Conservation (phyloP, 2,888 invertebrate genomes). For the Oasisia sp. region DNA sequence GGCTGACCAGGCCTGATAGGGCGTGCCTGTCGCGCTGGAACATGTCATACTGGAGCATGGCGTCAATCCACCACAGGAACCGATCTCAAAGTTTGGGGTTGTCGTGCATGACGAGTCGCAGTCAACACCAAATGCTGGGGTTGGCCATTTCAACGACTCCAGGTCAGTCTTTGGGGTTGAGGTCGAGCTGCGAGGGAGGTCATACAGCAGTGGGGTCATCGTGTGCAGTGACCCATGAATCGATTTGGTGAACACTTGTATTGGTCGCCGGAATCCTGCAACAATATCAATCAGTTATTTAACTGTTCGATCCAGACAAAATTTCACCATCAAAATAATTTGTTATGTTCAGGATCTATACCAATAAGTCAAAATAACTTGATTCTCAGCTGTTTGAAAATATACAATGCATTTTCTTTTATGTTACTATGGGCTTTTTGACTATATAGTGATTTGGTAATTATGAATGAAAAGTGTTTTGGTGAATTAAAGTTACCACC, state of each 20-base stretch:
- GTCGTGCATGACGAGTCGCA: not conserved
- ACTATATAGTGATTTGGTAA: too few species aligned
- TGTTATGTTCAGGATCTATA: not conserved
- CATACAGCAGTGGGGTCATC: not conserved
- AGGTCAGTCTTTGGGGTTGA: not conserved
- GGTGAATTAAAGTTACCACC: too few species aligned
- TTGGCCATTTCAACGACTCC: not conserved
- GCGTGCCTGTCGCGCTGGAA: not conserved
- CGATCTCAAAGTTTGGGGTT: not conserved
- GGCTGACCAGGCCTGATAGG: not conserved
- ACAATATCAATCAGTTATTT: not conserved
- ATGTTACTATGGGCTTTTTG: too few species aligned
- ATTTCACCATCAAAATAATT: too few species aligned
- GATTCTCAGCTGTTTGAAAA: too few species aligned
- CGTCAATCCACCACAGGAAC: not conserved
- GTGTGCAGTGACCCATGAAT: not conserved
- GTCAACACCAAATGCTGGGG: not conserved
- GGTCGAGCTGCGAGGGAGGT: not conserved
- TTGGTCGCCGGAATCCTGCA: slow-evolving; percentile 59
- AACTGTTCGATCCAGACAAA: slow-evolving; percentile 22
- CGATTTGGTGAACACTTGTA: slow-evolving; percentile 58
- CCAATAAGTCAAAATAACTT: too few species aligned
- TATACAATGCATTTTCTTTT: too few species aligned
- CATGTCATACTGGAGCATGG: not conserved
- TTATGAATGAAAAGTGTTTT: too few species aligned